Conservation (phyloP, 1,140 invertebrate genomes). For the Plutomurus gul region DNA sequence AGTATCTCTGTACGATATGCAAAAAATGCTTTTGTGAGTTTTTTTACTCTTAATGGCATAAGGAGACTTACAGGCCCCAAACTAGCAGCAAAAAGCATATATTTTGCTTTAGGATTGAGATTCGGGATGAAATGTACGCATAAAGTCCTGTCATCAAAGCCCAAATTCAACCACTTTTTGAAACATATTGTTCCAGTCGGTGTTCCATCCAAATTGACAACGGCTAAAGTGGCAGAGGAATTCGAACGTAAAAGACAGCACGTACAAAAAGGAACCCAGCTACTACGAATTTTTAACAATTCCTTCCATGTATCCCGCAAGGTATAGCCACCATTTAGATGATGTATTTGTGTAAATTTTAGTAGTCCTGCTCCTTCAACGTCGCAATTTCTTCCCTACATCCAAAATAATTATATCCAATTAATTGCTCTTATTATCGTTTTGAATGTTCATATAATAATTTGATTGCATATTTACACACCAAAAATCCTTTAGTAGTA, state of each 20-base stretch:
- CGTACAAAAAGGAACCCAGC: slow-evolving; percentile 36
- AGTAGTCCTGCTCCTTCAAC: slow-evolving; percentile 37
- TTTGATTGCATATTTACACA: not conserved
- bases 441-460: too few relatives aligned
- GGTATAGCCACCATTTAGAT: slow-evolving; percentile 29
- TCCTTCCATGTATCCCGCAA: slow-evolving; percentile 34
- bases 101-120: slow-evolving; percentile 39
- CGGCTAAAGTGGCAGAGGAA: not conserved
- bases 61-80: slow-evolving; percentile 38
- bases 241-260: not conserved
- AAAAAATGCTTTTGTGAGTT: too few relatives aligned
- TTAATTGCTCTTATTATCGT: too few relatives aligned
- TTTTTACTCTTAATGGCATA: too few relatives aligned
- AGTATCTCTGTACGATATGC: too few relatives aligned
- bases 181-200: slow-evolving; percentile 29
- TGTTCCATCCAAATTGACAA: slow-evolving; percentile 39
- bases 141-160: slow-evolving; percentile 22
- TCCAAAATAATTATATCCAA: too few relatives aligned
- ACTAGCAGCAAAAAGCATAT: slow-evolving; percentile 36
- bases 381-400: slow-evolving; percentile 27
- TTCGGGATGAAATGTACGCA: slow-evolving; percentile 41
- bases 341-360: slow-evolving; percentile 24
- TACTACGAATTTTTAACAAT: slow-evolving; percentile 14
- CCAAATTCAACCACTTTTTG: slow-evolving; percentile 35
- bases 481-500: slow-evolving; percentile 23